Evolutionary conservation across 2,113 vertebrate genomes (phyloP).

Genomic region (Platysteira castanea): DNA sequence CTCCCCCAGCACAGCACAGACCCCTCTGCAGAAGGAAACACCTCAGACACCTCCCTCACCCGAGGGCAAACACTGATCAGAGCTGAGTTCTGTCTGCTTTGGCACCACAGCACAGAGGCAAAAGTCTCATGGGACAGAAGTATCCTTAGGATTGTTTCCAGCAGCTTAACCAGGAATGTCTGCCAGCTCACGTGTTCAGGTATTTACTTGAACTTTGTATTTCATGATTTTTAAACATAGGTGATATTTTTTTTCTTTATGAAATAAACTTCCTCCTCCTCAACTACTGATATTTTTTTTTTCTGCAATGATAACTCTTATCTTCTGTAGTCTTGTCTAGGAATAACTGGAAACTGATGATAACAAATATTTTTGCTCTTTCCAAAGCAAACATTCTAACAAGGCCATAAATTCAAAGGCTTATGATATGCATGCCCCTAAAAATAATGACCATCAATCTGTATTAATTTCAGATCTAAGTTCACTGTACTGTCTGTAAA

Average conservation of each 20-base stretch:
- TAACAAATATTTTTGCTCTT: neutral
- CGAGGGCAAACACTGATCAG: neutral
- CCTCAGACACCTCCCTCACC: neutral
- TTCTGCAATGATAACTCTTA: neutral
- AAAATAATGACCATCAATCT: neutral
- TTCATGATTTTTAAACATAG: neutral
- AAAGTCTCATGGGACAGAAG: neutral
- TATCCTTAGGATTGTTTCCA: neutral
- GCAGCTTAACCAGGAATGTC: neutral
- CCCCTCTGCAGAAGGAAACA: constrained; percentile 25
- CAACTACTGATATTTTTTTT: neutral
- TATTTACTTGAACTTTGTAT: neutral
- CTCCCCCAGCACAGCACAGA: neutral
- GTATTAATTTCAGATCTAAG: neutral
- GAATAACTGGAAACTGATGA: neutral
- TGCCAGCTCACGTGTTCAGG: neutral
- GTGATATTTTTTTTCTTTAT: neutral
- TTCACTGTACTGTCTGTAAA: neutral
- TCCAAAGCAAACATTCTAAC: neutral
- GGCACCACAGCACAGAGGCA: neutral
- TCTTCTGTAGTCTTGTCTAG: neutral
- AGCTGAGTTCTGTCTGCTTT: neutral
- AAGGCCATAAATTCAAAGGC: neutral
- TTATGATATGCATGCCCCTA: neutral
- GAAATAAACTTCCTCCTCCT: neutral